A percentile compares a stretch with the other conserved stretches of the same genome.
Conservation (phyloP, 23 tunicate genomes). For the Ciona savignyi region DNA sequence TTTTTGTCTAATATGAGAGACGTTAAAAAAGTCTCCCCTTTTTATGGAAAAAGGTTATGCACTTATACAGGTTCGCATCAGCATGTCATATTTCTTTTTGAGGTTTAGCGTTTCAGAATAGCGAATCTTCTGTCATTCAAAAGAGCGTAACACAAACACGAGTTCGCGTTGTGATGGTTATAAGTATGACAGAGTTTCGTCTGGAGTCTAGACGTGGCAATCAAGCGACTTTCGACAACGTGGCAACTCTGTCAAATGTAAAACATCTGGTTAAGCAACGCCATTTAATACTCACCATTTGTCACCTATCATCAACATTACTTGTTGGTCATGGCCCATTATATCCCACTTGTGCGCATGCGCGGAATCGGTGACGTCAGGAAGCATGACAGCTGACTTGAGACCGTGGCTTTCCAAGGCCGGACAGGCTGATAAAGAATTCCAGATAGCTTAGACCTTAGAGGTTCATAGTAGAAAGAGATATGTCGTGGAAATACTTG, state of each 20-base stretch:
- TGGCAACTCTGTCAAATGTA: background rate
- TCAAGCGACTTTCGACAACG: background rate
- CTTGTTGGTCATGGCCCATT: background rate
- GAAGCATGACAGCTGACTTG: background rate
- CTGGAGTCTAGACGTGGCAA: background rate
- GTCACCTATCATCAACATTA: no score
- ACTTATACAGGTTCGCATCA: no score
- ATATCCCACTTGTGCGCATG: background rate
- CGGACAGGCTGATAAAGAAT: no score
- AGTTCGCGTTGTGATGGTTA: background rate
- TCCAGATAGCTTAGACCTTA: no score
- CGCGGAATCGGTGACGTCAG: background rate
- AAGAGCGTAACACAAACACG: background rate
- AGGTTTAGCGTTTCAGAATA: no score
- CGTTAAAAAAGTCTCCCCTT: no score
- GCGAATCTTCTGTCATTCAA: no score
- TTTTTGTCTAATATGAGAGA: no score
- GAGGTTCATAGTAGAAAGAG: background rate
- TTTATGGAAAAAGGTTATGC: no score
- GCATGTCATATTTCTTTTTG: no score
- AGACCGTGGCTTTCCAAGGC: no score
- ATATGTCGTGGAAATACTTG: conserved; percentile 85
- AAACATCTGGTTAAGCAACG: background rate
- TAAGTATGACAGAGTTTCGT: background rate
- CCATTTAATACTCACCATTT: no score